Base-by-base conservation (phyloP, 2,113 vertebrate species). In the mouse (Mus musculus) region DNA sequence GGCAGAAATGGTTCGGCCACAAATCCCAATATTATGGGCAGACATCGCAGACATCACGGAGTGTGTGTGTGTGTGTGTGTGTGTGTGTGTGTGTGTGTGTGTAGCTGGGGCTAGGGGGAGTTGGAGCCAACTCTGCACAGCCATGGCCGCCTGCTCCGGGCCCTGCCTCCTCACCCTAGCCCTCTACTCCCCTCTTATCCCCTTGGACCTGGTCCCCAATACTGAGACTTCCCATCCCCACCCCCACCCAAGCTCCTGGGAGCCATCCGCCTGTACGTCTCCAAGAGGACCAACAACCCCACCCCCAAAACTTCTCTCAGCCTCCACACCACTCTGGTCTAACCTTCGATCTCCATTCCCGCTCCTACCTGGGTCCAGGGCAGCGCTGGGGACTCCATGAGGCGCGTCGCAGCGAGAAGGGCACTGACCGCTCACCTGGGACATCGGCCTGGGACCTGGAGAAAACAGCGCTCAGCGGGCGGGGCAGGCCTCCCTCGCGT, bases 361-460 rank as follows among this genome's bases (percentile, higher is more conserved):
- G 7, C 30, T 92, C 97, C 94, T 98, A 98, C 98, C 98, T 98
- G 98, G 91, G 93, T 73, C 89, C 20, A 94, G 92, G 46, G 69
- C 90, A 30, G 93, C 87, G 92, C 80, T 94, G 96, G 95, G 94
- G 94, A 95, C 98, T 97, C 97, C 98, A 98, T 98, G 95, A 97
- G 96, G 97, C 82, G 96, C 93, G 80, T 98, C 96, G 84, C 97
- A 90, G n/a, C 17, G 92, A 97, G 96, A 95, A 78, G 96, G 73
- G 69, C 86, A 71, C 85, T 96, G 97, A 88, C 88, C 94, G 85
- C 97, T 97, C 98, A 98, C 98, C 98, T 98, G 98, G 97, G 98
- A 98, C 98, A 99, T 99, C 98, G 97, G 98, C 97, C 95, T 96
- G 97, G 95, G 96, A 98, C 98, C 98, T 97, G 96, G 54, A 42